Evolutionary conservation across 2,797 vertebrate species (phyloP), one percentile per base, ranked within the genome.

Genomic region (Coregonus sp.): DNA sequence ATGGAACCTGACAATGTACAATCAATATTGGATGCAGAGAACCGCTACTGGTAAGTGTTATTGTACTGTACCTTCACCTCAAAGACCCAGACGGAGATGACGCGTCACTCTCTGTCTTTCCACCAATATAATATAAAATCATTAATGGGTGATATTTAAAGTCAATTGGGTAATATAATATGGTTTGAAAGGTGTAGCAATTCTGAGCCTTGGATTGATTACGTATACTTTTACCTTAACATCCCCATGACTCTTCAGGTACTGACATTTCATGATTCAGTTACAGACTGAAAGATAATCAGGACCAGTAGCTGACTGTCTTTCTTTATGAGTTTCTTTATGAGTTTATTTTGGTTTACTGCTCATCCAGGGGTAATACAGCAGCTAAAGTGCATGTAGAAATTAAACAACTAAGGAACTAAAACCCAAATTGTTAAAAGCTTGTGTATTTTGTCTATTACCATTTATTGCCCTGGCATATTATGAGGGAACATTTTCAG

Each of bases 311-410:
- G 65, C 31, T 16, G 15, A 4, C 31, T 67, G 14, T 35, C 33
- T 29, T 33, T 14, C 63, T 66, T 33, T 54, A 54, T n/a, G 63
- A 31, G 63, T 66, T 66, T 66, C 2, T 14, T 72, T 72, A 40
- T 51, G 18, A 29, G 1, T 7, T 80, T 76, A 70, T 72, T 75
- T 67, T 9, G n/a, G 59, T 82, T 86, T 81, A 78, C 70, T 75
- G 73, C 81, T 81, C 74, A 78, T 52, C 51, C 35, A 84, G 56
- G 79, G 74, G 83, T 77, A 84, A 50, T 71, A 82, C 67, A 51
- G 75, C 40, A 37, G 59, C 70, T 35, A 15, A n/a, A 72, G 40
- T 51, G 66, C 37, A 51, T 67, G 59, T 9, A 15, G 47, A 72
- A 51, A 77, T 72, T 65, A 72, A 72, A 72, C 75, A 65, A 79